These are phyloP conservation scores for Portevinia maculata DNA, from an alignment of 2,888 invertebrate genomes.

Conservation along the genomic window DNA sequence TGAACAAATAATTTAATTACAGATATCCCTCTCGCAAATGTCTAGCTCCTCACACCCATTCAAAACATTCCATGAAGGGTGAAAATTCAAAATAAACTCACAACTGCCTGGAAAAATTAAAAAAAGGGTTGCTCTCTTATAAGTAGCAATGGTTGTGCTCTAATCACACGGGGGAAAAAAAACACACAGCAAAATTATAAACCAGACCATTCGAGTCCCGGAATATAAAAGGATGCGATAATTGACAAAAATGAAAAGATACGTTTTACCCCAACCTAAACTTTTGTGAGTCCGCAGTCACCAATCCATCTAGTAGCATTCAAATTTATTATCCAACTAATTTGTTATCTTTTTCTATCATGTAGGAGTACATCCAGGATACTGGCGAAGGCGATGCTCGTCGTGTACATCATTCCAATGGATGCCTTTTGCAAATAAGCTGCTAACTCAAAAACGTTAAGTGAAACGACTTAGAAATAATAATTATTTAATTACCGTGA, in stretches of 20 bases:
- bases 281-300: conserved; percentile 32
- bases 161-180: conserved; percentile 14
- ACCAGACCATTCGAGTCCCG: not conserved
- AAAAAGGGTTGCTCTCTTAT: conserved; percentile 47
- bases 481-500: conserved; percentile 72
- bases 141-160: conserved; percentile 13
- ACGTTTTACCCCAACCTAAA: conserved; percentile 22
- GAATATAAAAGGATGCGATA: conserved; percentile 31
- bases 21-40: conserved; percentile 28
- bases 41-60: not conserved
- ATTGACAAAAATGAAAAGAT: conserved; percentile 69
- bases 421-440: conserved; percentile 69
- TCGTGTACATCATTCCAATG: conserved; percentile 42
- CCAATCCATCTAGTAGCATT: conserved; percentile 46
- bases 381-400: not conserved
- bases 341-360: conserved; percentile 21
- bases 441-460: conserved; percentile 69
- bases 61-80: not conserved
- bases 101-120: conserved; percentile 12
- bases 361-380: conserved; percentile 17
- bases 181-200: conserved; percentile 2
- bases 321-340: conserved; percentile 64
- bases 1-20: conserved; percentile 66
- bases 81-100: conserved; percentile 14
- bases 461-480: conserved; percentile 75